Conservation (phyloP, 2,113 vertebrate species). For the Vicugna pacos region DNA sequence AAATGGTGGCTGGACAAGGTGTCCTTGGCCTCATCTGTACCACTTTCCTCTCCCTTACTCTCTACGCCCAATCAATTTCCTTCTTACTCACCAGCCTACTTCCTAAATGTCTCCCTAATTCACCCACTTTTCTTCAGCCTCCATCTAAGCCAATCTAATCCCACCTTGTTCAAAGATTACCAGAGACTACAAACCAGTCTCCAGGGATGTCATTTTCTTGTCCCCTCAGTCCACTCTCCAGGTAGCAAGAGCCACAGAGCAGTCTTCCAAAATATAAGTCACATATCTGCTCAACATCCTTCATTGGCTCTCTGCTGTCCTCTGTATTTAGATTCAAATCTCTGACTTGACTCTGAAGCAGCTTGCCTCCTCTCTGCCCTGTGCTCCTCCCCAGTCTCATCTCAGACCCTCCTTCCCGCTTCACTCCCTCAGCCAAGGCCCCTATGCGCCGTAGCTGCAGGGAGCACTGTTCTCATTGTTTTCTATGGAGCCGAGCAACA, state of each 20-base stretch:
- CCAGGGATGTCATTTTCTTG: neutral
- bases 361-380: neutral
- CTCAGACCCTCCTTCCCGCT: neutral
- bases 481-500: neutral
- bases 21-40: neutral
- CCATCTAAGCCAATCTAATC: neutral
- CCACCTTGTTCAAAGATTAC: neutral
- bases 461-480: neutral
- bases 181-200: conserved; percentile 10
- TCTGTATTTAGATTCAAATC: neutral
- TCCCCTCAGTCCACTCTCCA: neutral
- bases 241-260: neutral
- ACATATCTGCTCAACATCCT: neutral
- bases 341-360: neutral
- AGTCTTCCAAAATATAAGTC: neutral
- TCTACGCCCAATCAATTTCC: neutral
- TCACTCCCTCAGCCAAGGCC: neutral
- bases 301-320: neutral
- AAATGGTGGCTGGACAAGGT: neutral
- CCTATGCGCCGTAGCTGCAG: neutral
- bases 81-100: neutral
- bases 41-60: neutral
- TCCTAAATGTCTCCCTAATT: neutral
- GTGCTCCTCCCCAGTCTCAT: neutral
- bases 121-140: neutral